Base-by-base conservation (phyloP, 2,113 vertebrate genomes). In the Ariopsis seemanni region DNA sequence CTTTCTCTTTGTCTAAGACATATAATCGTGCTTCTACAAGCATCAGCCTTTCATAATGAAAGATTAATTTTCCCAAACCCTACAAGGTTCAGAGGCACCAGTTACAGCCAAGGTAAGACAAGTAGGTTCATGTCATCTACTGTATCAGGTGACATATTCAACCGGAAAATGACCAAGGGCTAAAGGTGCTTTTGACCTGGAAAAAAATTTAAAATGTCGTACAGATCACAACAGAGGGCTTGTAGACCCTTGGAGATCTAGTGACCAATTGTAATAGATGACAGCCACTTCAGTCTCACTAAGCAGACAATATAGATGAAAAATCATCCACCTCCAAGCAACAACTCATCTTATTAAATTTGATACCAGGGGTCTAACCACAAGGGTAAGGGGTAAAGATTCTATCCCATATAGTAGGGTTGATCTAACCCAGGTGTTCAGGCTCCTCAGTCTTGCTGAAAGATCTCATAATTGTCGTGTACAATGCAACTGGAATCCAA, bases 401-500 rank as follows among this genome's bases (percentile, higher is more conserved):
- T 85, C 30, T 85, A 42, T 87, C 87, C 86, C 78, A 86, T 88
- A 84, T 86, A 77, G 55, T 74, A 86, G 89, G 57, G 58, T 86
- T 89, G 91, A 55, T 90, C 74, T 80, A 69, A 90, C 85, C 90
- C 91, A 93, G 91, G 89, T 93, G 87, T 84, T 77, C 57, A 75
- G 79, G 86, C 88, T 84, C 72, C 34, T 91, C 84, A 86, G 89
- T 85, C 88, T 89, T 90, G 91, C 89, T 91, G 90, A 92, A 92
- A 90, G 91, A 91, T 90, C 84, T 82, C 87, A 80, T 91, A 90
- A 93, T 94, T 91, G 90, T 89, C 86, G 85, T 60, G 82, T 89
- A 90, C 82, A 83, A 89, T 85, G 90, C 89, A 91, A 91, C 85
- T 91, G 88, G 79, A 90, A 88, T 89, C 91, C 93, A 91, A 92